Evolutionary conservation across 2,797 vertebrate species (phyloP).

Genomic region (Macroramphosus scolopax): DNA sequence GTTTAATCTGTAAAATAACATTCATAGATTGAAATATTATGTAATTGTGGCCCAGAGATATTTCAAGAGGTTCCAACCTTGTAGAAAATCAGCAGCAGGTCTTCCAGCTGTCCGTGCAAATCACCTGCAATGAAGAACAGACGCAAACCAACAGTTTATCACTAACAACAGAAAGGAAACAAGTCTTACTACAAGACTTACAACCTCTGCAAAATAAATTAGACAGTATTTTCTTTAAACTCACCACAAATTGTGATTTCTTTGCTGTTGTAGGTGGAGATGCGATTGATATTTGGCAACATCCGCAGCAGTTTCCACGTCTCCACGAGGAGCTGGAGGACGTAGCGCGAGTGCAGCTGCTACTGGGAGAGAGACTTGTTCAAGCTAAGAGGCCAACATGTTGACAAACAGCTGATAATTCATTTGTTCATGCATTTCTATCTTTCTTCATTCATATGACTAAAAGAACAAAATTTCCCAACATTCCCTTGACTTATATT

Average conservation of each 20-base stretch:
- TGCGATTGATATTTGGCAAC: constrained; percentile 89
- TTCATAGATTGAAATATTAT: no score
- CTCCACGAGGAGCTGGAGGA: constrained; percentile 89
- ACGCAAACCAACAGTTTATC: not conserved
- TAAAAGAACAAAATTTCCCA: no score
- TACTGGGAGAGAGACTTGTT: constrained; percentile 76
- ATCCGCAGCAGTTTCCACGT: constrained; percentile 84
- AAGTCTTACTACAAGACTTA: not conserved
- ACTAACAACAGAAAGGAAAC: not conserved
- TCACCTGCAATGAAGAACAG: constrained; percentile 78
- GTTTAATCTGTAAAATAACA: no score
- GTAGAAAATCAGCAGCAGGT: constrained; percentile 93
- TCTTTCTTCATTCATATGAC: no score
- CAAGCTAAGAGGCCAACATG: not conserved
- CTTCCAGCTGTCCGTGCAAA: constrained; percentile 91
- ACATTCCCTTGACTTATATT: no score
- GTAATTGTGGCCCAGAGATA: no score
- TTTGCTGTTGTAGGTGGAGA: constrained; percentile 91
- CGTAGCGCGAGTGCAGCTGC: constrained; percentile 93
- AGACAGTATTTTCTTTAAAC: constrained; percentile 11
- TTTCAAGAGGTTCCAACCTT: constrained; percentile 87
- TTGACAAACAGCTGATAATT: not conserved
- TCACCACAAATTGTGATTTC: constrained; percentile 93
- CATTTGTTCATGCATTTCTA: not conserved
- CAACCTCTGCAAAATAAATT: not conserved